Conservation (phyloP, 2,113 vertebrate genomes). For the Thymallus thymallus region DNA sequence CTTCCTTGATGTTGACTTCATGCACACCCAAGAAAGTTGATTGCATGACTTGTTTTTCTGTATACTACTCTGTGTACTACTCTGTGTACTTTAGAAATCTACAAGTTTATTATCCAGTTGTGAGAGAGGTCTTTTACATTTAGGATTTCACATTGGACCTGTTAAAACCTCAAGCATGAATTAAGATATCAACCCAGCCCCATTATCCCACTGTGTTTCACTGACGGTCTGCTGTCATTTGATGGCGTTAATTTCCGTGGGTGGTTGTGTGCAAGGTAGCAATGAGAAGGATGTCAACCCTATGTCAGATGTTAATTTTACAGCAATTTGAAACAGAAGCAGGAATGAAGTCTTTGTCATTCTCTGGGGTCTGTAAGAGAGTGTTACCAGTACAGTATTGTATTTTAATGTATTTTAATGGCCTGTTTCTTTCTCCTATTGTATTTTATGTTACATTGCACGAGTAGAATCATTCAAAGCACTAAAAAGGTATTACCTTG, state of each 20-base stretch:
- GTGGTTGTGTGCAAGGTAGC: too few species aligned
- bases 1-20: background rate
- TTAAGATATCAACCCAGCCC: background rate
- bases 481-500: background rate
- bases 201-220: too few species aligned
- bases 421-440: too few species aligned
- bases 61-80: conserved; percentile 25
- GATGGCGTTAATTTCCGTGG: background rate
- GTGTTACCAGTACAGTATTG: too few species aligned
- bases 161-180: background rate
- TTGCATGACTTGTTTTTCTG: conserved; percentile 37
- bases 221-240: background rate
- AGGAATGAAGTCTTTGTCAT: too few species aligned
- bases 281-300: background rate
- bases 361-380: too few species aligned
- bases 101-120: background rate
- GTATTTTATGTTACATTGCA: too few species aligned
- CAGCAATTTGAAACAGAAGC: background rate
- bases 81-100: conserved; percentile 2
- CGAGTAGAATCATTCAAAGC: too few species aligned
- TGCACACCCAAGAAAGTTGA: conserved; percentile 18
- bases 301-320: background rate
- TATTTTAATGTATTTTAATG: too few species aligned
- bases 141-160: background rate
- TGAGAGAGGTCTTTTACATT: background rate